Conservation (phyloP, 2,797 vertebrate species). For the Poeciliopsis presidionis region DNA sequence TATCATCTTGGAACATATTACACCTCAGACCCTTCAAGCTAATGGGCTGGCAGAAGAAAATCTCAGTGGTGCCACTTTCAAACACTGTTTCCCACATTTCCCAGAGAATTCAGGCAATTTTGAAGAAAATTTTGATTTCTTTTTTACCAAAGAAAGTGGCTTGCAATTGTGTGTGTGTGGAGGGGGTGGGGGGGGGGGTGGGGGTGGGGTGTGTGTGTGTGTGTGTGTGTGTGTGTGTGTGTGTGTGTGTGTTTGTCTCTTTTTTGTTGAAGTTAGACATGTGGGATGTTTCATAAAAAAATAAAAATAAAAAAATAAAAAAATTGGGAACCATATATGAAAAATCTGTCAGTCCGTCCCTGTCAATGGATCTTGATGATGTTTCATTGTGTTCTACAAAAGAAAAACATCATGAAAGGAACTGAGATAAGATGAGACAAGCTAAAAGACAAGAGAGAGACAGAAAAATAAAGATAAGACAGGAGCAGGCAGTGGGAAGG, state of each 20-base stretch:
- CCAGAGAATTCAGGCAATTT: not conserved
- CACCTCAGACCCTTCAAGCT: not conserved
- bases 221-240: too few relatives aligned
- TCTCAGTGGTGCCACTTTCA: not conserved
- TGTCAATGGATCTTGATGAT: constrained; percentile 53
- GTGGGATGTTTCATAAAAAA: not conserved
- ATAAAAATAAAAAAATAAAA: not conserved
- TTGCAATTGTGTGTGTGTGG: not conserved
- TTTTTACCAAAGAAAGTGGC: not conserved
- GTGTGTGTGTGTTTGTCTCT: not conserved
- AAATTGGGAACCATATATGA: constrained; percentile 18
- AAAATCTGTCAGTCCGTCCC: constrained; percentile 35
- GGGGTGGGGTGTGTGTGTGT: too few relatives aligned
- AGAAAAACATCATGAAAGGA: constrained; percentile 22
- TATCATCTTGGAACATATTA: not conserved
- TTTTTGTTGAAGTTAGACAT: not conserved
- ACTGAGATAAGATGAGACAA: constrained; percentile 31
- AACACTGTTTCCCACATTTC: not conserved
- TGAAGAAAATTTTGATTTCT: not conserved
- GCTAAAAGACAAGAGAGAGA: constrained; percentile 63
- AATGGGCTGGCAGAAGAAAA: not conserved
- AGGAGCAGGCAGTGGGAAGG: constrained; percentile 50
- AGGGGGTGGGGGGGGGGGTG: too few relatives aligned
- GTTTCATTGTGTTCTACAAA: constrained; percentile 57
- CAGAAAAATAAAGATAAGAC: constrained; percentile 64